Base-by-base conservation (phyloP, 2,113 vertebrate species). In the Brachyistius frenatus region DNA sequence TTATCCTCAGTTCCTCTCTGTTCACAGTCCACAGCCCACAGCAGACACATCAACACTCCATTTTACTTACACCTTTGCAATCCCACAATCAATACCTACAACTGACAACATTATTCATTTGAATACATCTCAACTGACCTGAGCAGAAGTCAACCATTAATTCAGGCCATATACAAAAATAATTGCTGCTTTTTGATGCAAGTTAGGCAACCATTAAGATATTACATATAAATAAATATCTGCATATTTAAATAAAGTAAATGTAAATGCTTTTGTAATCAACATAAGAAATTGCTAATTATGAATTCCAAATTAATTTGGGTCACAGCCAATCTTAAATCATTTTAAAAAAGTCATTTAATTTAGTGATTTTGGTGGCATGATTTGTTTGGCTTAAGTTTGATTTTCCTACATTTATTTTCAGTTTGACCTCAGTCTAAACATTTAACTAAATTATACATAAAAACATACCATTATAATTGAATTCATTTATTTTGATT, bases 11-110 rank as follows among this genome's bases (percentile, higher is more conserved):
- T 68, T 88, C 72, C 78, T 88, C 80, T 86, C 56, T 78, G 73
- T 55, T 87, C 71, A 65, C 63, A 39, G 66, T 69, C 53, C 72
- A 37, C 54, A 75, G 70, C 49, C 77, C 83, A 70, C 56, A 88
- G 65, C 80, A 70, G 37, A 71, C 57, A 49, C 80, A 87, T 92
- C 78, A 83, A 64, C 81, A 81, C 84, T 88, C 84, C 39, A 44
- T 86, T 91, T 87, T 88, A 89, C 83, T 91, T 83, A 86, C 81
- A 86, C 73, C 76, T 85, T 89, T 64, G 66, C 87, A 85, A 87
- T 84, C 78, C 86, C 31, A 46, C 71, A 90, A 92, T 94, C 92
- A 91, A 91, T 92, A 92, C 73, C 52, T 83, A 65, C 77, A 79
- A 80, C 74, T 85, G 91, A 84, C 86, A 91, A 78, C 60, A 63